These are phyloP conservation scores for Varanus salvator DNA, from an alignment of 2,113 vertebrate species.

Conservation along the genomic window DNA sequence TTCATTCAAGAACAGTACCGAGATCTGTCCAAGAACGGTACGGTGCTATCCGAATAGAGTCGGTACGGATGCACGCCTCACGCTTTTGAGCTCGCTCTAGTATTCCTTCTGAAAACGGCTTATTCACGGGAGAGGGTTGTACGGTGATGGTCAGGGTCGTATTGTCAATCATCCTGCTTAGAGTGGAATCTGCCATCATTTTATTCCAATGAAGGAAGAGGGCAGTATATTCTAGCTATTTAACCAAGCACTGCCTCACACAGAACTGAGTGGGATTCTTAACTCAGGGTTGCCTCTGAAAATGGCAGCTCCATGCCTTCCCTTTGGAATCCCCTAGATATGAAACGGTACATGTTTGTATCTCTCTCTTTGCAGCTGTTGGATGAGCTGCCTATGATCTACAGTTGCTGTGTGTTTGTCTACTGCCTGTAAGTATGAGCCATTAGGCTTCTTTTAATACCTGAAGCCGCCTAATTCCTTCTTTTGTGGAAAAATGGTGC, in stretches of 20 bases:
- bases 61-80: neutral
- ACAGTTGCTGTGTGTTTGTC: slow-evolving; percentile 96
- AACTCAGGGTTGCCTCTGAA: neutral
- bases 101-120: neutral
- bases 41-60: neutral
- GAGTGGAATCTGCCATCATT: no score
- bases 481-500: no score
- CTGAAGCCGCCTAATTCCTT: neutral
- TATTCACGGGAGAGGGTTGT: neutral
- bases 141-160: neutral
- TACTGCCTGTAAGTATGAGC: slow-evolving; percentile 95
- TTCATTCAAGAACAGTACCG: neutral
- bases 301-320: neutral
- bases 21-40: neutral
- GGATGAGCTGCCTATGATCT: slow-evolving; percentile 99
- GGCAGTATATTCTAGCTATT: neutral
- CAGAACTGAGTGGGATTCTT: neutral
- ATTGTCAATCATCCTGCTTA: neutral
- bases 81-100: neutral
- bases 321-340: neutral
- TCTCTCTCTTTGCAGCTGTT: slow-evolving; percentile 84
- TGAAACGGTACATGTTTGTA: neutral
- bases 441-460: slow-evolving; percentile 10
- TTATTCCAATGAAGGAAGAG: neutral
- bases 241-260: neutral